These are phyloP conservation scores for Lasioglossum calceatum DNA, from an alignment of 2,888 invertebrate genomes.

Conservation along the genomic window DNA sequence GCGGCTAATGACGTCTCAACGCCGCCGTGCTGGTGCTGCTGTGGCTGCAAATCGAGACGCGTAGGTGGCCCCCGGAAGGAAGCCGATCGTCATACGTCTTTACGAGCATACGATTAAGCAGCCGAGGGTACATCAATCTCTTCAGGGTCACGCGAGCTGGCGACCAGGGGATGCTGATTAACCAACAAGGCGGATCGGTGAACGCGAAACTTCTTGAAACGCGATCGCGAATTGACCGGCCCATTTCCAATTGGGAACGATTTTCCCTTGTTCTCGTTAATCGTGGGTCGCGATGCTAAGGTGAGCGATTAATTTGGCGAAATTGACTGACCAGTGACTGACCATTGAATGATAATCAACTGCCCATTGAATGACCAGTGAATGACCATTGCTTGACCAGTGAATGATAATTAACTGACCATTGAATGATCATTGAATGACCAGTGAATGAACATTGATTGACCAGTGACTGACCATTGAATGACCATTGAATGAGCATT, in stretches of 20 bases:
- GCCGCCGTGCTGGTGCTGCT: neutral
- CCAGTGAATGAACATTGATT: too few relatives aligned
- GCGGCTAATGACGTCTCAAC: constrained; percentile 49
- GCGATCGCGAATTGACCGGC: neutral
- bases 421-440: too few relatives aligned
- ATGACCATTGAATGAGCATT: too few relatives aligned
- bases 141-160: constrained; percentile 53
- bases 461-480: too few relatives aligned
- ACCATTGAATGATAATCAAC: too few relatives aligned
- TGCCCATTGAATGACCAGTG: too few relatives aligned
- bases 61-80: constrained; percentile 71
- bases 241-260: neutral
- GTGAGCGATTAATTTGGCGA: too few relatives aligned
- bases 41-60: constrained; percentile 46
- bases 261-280: neutral
- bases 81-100: constrained; percentile 68
- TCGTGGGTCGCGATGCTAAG: too few relatives aligned
- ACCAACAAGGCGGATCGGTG: neutral
- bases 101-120: constrained; percentile 66
- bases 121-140: constrained; percentile 63
- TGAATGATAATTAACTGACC: too few relatives aligned
- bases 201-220: neutral
- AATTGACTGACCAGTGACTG: too few relatives aligned
- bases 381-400: too few relatives aligned
- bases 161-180: constrained; percentile 43